Conservation (phyloP, 2,888 invertebrate genomes). For the Agriopis leucophaearia region DNA sequence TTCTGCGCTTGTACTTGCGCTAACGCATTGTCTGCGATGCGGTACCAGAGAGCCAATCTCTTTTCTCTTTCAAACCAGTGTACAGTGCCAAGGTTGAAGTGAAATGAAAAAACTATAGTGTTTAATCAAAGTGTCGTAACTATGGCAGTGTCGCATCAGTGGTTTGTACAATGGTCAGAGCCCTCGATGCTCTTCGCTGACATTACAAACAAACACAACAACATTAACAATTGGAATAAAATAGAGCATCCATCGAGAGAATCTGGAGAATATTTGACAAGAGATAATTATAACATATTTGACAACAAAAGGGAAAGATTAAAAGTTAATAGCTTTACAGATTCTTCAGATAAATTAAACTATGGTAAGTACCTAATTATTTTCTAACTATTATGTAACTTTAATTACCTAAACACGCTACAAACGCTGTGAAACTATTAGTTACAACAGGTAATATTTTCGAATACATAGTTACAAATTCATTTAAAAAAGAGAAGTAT, state of each 20-base stretch:
- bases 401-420: neutral
- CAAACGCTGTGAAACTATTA: neutral
- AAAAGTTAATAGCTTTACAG: constrained; percentile 39
- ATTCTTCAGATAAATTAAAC: constrained; percentile 45
- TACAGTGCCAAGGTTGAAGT: constrained; percentile 45
- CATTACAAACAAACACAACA: constrained; percentile 67
- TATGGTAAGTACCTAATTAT: constrained; percentile 50
- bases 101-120: constrained; percentile 48
- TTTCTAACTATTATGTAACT: constrained; percentile 7
- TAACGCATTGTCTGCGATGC: constrained; percentile 68
- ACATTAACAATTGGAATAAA: constrained; percentile 63
- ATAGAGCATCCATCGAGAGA: constrained; percentile 48
- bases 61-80: constrained; percentile 51
- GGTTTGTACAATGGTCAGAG: constrained; percentile 82
- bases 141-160: constrained; percentile 83
- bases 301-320: constrained; percentile 32
- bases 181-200: constrained; percentile 72
- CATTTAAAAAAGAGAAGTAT: no score
- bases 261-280: constrained; percentile 41
- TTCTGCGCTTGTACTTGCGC: constrained; percentile 57
- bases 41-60: constrained; percentile 44
- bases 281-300: constrained; percentile 34
- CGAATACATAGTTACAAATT: neutral
- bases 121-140: constrained; percentile 44
- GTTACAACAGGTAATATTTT: neutral